Percentiles rank a stretch among this genome's conserved stretches.
These are phyloP conservation scores for Toxostoma redivivum DNA, from an alignment of 2,113 vertebrate genomes.

Conservation along the genomic window DNA sequence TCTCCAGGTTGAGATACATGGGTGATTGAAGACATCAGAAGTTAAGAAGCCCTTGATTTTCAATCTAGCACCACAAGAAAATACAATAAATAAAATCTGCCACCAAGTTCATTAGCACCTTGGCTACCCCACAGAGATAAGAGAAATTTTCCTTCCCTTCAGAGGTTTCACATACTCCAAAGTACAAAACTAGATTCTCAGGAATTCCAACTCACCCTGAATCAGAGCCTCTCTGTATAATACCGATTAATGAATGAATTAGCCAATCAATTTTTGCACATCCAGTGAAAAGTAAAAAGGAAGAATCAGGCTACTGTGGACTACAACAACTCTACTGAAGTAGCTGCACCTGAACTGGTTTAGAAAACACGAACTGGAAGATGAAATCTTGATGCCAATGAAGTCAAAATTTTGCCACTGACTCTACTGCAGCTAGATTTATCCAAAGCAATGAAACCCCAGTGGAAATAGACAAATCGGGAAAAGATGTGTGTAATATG, in stretches of 20 bases:
- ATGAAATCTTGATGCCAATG: not conserved
- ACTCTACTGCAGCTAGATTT: not conserved
- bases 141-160: not conserved
- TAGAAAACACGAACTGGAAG: not conserved
- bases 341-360: not conserved
- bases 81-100: not conserved
- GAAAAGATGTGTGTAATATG: not conserved
- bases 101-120: not conserved
- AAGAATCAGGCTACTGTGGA: not conserved
- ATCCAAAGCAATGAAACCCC: not conserved
- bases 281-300: not conserved
- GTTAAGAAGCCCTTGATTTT: not conserved
- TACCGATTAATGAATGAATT: not conserved
- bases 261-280: not conserved
- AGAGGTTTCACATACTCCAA: not conserved
- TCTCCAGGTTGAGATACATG: not conserved
- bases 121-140: not conserved
- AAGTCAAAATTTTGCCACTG: not conserved
- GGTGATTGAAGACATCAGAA: not conserved
- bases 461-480: conserved; percentile 1
- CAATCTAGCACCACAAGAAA: not conserved
- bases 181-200: not conserved
- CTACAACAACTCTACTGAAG: not conserved
- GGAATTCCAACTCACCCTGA: not conserved
- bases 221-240: not conserved